These are phyloP conservation scores for Tauraco hartlaubi DNA, from an alignment of 2,797 vertebrate species.

Conservation along the genomic window DNA sequence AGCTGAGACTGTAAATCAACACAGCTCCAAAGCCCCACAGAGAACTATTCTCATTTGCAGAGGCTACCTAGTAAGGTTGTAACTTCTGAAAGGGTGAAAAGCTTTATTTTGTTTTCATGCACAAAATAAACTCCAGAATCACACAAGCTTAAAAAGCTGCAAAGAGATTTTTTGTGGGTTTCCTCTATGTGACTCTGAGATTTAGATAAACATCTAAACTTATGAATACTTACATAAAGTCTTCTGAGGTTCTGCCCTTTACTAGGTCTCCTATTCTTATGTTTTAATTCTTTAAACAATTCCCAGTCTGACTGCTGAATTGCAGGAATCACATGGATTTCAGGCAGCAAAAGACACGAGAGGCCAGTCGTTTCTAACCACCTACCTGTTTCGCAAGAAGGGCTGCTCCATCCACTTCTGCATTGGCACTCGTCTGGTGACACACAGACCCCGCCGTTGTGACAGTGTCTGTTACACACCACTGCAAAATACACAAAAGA, in stretches of 20 bases:
- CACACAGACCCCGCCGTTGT: conserved; percentile 83
- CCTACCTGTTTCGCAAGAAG: conserved; percentile 83
- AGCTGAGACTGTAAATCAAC: background rate
- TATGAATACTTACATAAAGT: background rate
- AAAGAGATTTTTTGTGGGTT: background rate
- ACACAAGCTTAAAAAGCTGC: background rate
- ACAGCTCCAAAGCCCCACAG: background rate
- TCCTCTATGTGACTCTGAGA: background rate
- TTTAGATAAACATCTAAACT: background rate
- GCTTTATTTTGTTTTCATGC: background rate
- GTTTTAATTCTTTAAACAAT: background rate
- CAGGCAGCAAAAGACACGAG: background rate
- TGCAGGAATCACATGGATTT: background rate
- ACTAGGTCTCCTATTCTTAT: background rate
- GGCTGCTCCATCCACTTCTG: conserved; percentile 82
- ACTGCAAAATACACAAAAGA: conserved; percentile 70
- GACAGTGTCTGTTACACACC: conserved; percentile 86
- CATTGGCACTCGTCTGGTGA: conserved; percentile 84
- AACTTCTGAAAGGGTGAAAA: background rate
- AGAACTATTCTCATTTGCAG: background rate
- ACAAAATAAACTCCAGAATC: background rate
- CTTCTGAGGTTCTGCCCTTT: background rate
- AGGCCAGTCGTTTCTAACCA: background rate
- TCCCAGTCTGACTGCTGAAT: rapidly evolving
- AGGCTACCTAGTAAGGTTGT: background rate